phyloP scores from a whole-genome alignment of 2,888 invertebrate genomes.

The Noctua fimbriata region DNA sequence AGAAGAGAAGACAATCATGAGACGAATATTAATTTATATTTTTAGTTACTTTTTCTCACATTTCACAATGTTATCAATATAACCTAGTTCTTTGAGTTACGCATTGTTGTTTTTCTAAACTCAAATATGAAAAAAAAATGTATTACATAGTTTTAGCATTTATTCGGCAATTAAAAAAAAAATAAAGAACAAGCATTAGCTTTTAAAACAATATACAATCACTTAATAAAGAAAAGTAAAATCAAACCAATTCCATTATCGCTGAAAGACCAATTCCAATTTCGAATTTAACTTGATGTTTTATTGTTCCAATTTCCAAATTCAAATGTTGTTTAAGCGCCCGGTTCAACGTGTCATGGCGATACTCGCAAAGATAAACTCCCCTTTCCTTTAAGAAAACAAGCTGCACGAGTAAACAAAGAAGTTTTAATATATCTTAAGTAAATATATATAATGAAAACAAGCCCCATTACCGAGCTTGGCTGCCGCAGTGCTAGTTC shows the following conservation, averaged over 20 bases:
- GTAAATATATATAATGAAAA: constrained; percentile 50
- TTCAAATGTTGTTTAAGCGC: constrained; percentile 29
- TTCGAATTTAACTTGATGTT: constrained; percentile 8
- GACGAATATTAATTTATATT: background rate
- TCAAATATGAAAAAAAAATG: background rate
- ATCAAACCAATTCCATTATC: background rate
- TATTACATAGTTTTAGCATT: background rate
- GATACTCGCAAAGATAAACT: constrained; percentile 14
- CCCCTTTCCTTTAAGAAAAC: constrained; percentile 1
- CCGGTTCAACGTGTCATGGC: constrained; percentile 6
- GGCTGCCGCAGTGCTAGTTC: constrained; percentile 41
- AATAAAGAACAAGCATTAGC: background rate
- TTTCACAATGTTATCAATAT: background rate
- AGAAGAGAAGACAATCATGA: background rate
- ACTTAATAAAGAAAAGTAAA: background rate
- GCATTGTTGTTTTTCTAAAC: background rate
- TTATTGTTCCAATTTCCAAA: constrained; percentile 21
- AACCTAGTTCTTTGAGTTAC: background rate
- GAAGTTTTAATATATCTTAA: constrained; percentile 42
- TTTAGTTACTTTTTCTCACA: background rate
- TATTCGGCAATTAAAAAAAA: background rate
- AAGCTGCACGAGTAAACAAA: constrained; percentile 21
- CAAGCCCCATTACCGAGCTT: constrained; percentile 52
- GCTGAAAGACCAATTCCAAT: constrained; percentile 2
- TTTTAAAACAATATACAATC: background rate